phyloP scores from a whole-genome alignment of 30 jellyfish, hydroid and myxozoan species.

The Turritopsis dohrnii region DNA sequence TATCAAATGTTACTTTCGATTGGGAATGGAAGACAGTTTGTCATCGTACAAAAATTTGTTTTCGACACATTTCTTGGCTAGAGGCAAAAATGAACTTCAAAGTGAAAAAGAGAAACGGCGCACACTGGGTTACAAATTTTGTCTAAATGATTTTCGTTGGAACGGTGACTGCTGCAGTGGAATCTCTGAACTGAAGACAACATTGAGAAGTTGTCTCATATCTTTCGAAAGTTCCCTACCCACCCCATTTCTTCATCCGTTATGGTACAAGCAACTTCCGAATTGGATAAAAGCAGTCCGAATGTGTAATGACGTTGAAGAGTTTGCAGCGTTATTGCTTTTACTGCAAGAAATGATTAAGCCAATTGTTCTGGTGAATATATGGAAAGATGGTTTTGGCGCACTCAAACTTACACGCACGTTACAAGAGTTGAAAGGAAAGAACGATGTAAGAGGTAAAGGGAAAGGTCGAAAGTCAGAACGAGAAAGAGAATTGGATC shows the following conservation, averaged over 20 bases:
- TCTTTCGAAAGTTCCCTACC: conserved; percentile 95
- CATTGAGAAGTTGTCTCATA: conserved; percentile 73
- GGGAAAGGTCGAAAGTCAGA: conserved; percentile 1
- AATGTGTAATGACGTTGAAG: conserved; percentile 75
- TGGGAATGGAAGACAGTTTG: conserved; percentile 79
- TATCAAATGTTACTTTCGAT: conserved; percentile 53
- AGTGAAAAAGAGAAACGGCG: conserved; percentile 76
- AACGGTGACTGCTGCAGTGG: conserved; percentile 84
- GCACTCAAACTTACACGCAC: conserved; percentile 46
- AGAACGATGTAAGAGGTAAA: not conserved
- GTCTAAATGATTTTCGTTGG: conserved; percentile 82
- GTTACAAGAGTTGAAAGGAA: conserved; percentile 58
- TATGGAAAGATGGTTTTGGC: conserved; percentile 82
- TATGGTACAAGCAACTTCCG: conserved; percentile 82
- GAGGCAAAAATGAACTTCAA: conserved; percentile 86
- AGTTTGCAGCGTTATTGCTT: conserved; percentile 75
- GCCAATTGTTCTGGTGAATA: conserved; percentile 76
- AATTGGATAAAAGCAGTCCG: conserved; percentile 93
- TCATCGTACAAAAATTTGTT: conserved; percentile 70
- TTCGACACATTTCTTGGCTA: conserved; percentile 60
- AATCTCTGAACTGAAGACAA: conserved; percentile 43
- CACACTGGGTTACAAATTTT: conserved; percentile 70
- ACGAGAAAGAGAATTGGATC: conserved; percentile 17
- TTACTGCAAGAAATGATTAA: conserved; percentile 77
- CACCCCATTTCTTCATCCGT: conserved; percentile 90